Evolutionary conservation across 2,888 invertebrate species (phyloP).

Genomic region (Lasioglossum zephyrum): DNA sequence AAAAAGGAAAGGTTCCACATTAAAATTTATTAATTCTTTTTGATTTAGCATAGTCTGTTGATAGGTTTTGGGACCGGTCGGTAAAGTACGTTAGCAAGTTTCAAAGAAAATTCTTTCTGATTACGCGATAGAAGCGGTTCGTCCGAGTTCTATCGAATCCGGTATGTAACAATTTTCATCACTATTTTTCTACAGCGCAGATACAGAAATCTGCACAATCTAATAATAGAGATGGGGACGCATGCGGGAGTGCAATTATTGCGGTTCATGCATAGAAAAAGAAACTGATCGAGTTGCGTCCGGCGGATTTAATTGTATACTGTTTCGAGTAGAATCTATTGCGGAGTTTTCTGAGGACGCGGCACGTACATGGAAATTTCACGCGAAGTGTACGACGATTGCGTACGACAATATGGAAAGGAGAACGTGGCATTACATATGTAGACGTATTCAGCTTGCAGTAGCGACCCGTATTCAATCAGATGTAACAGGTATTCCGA

Average conservation of each 20-base stretch:
- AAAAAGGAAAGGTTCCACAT: no score
- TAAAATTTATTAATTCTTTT: no score
- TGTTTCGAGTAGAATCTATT: not conserved
- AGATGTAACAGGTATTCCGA: constrained; percentile 48
- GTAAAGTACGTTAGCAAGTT: not conserved
- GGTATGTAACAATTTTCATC: not conserved
- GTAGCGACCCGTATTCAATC: constrained; percentile 30
- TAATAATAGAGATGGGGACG: not conserved
- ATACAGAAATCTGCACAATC: not conserved
- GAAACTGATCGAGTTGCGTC: not conserved
- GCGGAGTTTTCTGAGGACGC: not conserved
- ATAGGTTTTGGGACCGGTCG: no score
- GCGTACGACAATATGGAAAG: not conserved
- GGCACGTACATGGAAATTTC: not conserved
- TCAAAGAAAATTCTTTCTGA: not conserved
- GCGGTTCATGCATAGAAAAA: not conserved
- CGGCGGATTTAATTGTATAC: not conserved
- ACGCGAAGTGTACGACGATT: not conserved
- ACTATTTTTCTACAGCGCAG: not conserved
- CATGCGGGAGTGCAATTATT: not conserved
- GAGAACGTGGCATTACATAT: constrained; percentile 15
- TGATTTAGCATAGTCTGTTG: no score
- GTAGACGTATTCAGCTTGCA: constrained; percentile 32
- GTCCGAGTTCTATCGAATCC: not conserved
- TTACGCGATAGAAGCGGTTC: not conserved